Evolutionary conservation across 2,797 vertebrate species (phyloP), one percentile per base, ranked within the genome.

Genomic region (Hippopotamyrus pictus): DNA sequence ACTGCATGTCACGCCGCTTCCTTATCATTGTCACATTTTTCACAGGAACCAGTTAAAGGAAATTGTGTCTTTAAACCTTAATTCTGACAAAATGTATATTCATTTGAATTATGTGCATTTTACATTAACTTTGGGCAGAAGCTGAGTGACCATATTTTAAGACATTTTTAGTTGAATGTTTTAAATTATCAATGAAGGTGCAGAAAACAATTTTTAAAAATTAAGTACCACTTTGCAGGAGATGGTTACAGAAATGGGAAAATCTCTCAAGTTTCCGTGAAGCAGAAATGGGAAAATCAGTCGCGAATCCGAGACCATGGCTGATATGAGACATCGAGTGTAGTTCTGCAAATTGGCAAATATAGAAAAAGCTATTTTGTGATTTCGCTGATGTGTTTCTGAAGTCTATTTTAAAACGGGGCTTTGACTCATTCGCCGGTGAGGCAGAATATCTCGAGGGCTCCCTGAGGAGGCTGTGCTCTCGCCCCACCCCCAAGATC

Each of bases 401-500:
- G 88, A 93, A 91, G 92, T 95, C 94, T 94, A 95, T 96, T 96
- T 96, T 95, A 94, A 93, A 93, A 93, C 94, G 91, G 91, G 93
- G 93, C 57, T 88, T 95, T 96, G 94, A 96, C 94, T 96, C 94
- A 94, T 94, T 93, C 92, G 90, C 95, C 95, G 95, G 93, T 95
- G 94, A 94, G 95, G 94, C 93, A 92, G 92, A 90, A 94, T 92
- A 94, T 94, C 91, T 95, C 92, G 94, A 95, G 93, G 93, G 89
- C 93, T 95, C 95, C 94, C 94, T 87, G 93, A 95, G 95, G 95
- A 96, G 91, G 91, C 89, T 92, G 92, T 88, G 91, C 90, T 89
- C 87, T 86, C 89, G n/a, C 51, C 86, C 90, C 41, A n/a, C 76
- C 37, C 76, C 44, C 44, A 84, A 84, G 46, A 48, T 89, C 83